phyloP scores from a whole-genome alignment of 2,888 invertebrate genomes.

The Parnassius smintheus region DNA sequence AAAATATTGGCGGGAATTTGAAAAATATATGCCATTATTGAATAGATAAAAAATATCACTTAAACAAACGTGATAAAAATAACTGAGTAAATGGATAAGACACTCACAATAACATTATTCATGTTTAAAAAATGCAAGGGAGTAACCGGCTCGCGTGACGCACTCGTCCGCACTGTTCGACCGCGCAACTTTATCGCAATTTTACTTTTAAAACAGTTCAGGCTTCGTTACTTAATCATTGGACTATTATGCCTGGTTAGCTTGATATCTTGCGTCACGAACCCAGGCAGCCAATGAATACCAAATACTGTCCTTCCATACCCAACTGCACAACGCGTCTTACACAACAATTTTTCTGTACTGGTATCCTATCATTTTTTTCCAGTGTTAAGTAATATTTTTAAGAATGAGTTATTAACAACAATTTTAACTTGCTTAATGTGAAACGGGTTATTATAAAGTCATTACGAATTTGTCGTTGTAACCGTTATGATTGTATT shows the following conservation, averaged over 20 bases:
- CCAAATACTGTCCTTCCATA: slow-evolving; percentile 18
- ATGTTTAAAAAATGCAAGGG: slow-evolving; percentile 35
- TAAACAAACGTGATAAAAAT: not conserved
- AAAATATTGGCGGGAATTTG: slow-evolving; percentile 32
- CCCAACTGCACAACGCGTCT: slow-evolving; percentile 3
- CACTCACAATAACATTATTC: slow-evolving; percentile 52
- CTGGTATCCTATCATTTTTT: slow-evolving; percentile 9
- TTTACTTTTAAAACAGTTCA: slow-evolving; percentile 68
- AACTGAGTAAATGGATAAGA: slow-evolving; percentile 24
- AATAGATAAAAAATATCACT: not conserved
- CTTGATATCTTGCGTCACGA: slow-evolving; percentile 39
- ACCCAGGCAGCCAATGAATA: slow-evolving; percentile 8
- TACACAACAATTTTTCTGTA: slow-evolving; percentile 20
- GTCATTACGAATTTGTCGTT: too few relatives aligned
- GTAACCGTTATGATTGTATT: too few relatives aligned
- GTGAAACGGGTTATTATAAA: slow-evolving; percentile 4
- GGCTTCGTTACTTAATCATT: slow-evolving; percentile 44
- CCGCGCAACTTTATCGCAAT: slow-evolving; percentile 53
- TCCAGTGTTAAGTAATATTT: slow-evolving; percentile 16
- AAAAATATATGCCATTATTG: not conserved
- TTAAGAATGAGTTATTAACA: not conserved
- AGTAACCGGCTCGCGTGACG: slow-evolving; percentile 38
- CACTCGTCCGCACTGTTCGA: slow-evolving; percentile 41
- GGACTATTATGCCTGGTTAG: slow-evolving; percentile 31
- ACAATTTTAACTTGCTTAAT: slow-evolving; percentile 6